Evolutionary conservation across 2,888 invertebrate species (phyloP).

Genomic region (Ptilodon capucinus): DNA sequence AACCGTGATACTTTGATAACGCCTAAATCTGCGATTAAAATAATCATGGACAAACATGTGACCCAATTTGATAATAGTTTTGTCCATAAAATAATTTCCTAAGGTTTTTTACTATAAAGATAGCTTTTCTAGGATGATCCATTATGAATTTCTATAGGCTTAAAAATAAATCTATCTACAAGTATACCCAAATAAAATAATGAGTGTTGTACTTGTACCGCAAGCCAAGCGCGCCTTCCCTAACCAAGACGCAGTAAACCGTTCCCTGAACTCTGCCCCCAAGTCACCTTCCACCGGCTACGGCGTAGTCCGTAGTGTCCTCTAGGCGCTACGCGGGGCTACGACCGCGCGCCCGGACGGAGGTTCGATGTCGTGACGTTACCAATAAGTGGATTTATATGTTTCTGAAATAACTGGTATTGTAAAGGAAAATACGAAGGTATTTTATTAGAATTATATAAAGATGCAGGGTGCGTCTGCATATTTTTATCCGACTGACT

Average conservation of each 20-base stretch:
- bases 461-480: no score
- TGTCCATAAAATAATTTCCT: no score
- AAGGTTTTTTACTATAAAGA: no score
- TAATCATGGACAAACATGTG: no score
- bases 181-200: not conserved
- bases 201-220: not conserved
- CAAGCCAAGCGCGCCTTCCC: not conserved
- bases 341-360: slow-evolving; percentile 27
- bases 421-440: not conserved
- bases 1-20: no score
- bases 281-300: slow-evolving; percentile 24
- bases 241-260: slow-evolving; percentile 13
- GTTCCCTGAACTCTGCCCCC: slow-evolving; percentile 15
- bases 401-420: slow-evolving; percentile 3
- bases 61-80: no score
- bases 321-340: slow-evolving; percentile 32
- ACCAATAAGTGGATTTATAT: slow-evolving; percentile 5
- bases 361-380: not conserved
- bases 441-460: no score
- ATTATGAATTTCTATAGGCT: no score
- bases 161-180: no score
- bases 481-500: no score
- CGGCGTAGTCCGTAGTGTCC: slow-evolving; percentile 25
- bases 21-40: no score
- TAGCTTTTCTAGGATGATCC: no score